Evolutionary conservation across 1,140 invertebrate genomes (phyloP).

Genomic region (Tetranychus urticae): DNA sequence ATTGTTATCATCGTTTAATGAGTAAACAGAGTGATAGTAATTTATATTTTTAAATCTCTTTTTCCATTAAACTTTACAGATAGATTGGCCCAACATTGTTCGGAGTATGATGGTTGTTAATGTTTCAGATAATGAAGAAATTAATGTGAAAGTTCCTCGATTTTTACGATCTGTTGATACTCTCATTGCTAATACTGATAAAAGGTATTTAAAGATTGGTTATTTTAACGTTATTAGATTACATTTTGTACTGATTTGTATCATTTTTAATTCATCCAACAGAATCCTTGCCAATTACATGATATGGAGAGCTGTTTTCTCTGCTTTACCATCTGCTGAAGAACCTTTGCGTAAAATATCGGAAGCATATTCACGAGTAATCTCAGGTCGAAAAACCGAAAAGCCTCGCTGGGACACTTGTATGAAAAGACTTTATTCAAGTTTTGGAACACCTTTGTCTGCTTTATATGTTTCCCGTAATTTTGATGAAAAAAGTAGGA

Average conservation of each 20-base stretch:
- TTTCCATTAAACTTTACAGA: not conserved
- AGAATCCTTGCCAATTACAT: conserved; percentile 21
- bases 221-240: not conserved
- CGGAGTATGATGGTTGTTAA: not conserved
- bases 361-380: not conserved
- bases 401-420: conserved; percentile 17
- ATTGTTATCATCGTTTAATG: no score
- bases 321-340: conserved; percentile 27
- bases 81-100: conserved; percentile 3
- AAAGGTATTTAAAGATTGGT: not conserved
- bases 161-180: conserved; percentile 7
- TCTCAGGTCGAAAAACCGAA: conserved; percentile 17
- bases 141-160: conserved; percentile 8
- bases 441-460: conserved; percentile 24
- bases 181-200: conserved; percentile 1
- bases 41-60: not conserved
- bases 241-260: not conserved
- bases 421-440: conserved; percentile 14
- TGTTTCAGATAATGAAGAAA: conserved; percentile 1
- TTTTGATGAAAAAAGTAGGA: conserved; percentile 25
- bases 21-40: no score
- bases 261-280: no score
- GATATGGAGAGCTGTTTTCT: conserved; percentile 40
- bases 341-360: not conserved
- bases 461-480: conserved; percentile 24